Evolutionary conservation across 1,140 invertebrate species (phyloP), one percentile per base, ranked within the genome.

Genomic region (Chironomus tepperi): DNA sequence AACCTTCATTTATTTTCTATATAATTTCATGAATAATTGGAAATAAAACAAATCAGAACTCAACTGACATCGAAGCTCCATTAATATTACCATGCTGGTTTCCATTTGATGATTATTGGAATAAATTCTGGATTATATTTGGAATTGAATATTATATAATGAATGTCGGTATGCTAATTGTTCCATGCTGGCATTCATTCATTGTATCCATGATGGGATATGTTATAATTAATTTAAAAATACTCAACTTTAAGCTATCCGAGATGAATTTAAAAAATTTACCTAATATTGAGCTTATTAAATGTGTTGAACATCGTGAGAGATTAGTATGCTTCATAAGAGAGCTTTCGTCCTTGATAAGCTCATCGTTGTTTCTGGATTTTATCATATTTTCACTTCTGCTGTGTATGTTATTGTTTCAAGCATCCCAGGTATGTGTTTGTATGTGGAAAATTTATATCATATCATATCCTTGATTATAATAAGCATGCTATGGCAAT

Each of bases 171-270:
- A 70, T 70, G 65, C 16, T 70, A 16, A 70, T 70, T 70, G 65
- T 70, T 70, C 65, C 65, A 19, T 70, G 65, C 19, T 70, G 65
- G 65, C 65, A 70, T 70, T 70, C 65, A 7, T 70, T 70, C 19
- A 19, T 70, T 70, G 65, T 70, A 3, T 70, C 65, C 65, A 70
- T 70, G 3, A 18, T 70, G 16, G 18, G n/a, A 3, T 70, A 19
- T 21, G 65, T 70, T 2, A 70, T 70, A 19, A 70, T 70, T 70
- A 70, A 10, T 19, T 21, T 70, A 12, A 70, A 70, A 21, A 8
- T 70, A 0, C 19, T 70, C 6, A 70, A 21, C 19, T 70, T 9
- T 18, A 16, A 70, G 16, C 16, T 70, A 9, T 18, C 3, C 65
- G 19, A 70, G 2, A 8, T 70, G 18, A 19, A 18, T 7, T 7